phyloP scores from a whole-genome alignment of 2,888 invertebrate species.

The Ormyrus labotus region DNA sequence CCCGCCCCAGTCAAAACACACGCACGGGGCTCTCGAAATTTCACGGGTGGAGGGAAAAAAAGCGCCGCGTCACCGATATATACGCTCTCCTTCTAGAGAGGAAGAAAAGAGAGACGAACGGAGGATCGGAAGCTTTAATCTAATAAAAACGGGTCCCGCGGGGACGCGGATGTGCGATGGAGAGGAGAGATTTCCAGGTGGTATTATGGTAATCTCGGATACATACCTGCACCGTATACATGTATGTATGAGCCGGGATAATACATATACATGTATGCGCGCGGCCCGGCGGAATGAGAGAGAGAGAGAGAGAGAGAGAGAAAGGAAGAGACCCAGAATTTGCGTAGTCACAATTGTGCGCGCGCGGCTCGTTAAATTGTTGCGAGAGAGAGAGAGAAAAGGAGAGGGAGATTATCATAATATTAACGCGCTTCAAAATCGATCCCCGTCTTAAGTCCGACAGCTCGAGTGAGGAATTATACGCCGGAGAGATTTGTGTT shows the following conservation, averaged over 20 bases:
- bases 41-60: background rate
- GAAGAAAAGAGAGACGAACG: constrained; percentile 28
- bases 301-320: constrained; percentile 5
- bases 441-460: constrained; percentile 8
- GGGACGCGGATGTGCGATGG: constrained; percentile 11
- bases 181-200: constrained; percentile 49
- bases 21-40: background rate
- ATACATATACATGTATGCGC: constrained; percentile 41
- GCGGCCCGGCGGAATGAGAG: constrained; percentile 25
- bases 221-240: constrained; percentile 32
- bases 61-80: constrained; percentile 23
- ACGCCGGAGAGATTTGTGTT: background rate
- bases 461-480: constrained; percentile 12
- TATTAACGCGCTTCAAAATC: constrained; percentile 47
- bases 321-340: constrained; percentile 27
- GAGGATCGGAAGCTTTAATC: constrained; percentile 49
- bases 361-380: constrained; percentile 45
- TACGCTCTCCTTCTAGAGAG: background rate
- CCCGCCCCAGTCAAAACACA: too few species aligned
- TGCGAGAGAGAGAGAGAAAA: constrained; percentile 31
- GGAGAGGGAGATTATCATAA: constrained; percentile 55
- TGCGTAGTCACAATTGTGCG: constrained; percentile 55
- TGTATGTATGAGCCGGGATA: constrained; percentile 37
- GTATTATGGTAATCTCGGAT: constrained; percentile 52
- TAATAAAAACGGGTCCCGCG: constrained; percentile 36